Base-by-base conservation (phyloP, 2,888 invertebrate genomes). In the Harpalus rufipes region DNA sequence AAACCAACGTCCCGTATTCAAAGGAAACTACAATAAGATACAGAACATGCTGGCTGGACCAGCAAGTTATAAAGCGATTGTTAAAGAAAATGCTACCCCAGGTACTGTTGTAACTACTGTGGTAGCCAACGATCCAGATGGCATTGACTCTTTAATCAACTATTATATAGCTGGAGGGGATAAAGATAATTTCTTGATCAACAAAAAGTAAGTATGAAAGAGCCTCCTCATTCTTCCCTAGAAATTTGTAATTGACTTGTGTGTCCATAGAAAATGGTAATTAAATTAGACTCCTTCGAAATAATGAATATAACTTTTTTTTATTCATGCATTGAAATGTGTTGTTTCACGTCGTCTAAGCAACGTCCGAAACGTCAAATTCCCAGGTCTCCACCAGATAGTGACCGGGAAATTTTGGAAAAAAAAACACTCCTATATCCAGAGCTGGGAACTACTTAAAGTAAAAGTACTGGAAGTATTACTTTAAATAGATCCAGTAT, bases 1-100 rank as follows among this genome's bases (percentile, higher is more conserved):
- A 0, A 96, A 96, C 88, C 95, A 96, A 87, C 92, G 95, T n/a
- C 96, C 96, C 0, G 94, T 95, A n/a, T 96, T 95, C 88, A 94
- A 94, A 87, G 95, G 95, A 0, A 95, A 95, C 87, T 95, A 94
- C 87, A 94, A 94, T 91, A 91, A 0, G 87, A 91, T 7, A 90
- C 90, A 6, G 90, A 91, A 86, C 88, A 89, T 44, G 90, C 88
- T 58, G 88, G 90, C 18, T 90, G 92, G 59, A 89, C 90, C 6
- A 90, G 89, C 59, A 91, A 92, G 86, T 91, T 96, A 96, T 88
- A 93, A 94, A 86, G 95, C 95, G 0, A 93, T 93, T 74, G 93
- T 96, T 18, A 92, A 93, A 76, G 96, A 96, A 91, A 95, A 96
- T 89, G 94, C 96, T 0, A 90, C 92, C 1, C 91, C 94, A 1